Conservation (phyloP, 2,888 invertebrate genomes). For the Cetonia aurata region DNA sequence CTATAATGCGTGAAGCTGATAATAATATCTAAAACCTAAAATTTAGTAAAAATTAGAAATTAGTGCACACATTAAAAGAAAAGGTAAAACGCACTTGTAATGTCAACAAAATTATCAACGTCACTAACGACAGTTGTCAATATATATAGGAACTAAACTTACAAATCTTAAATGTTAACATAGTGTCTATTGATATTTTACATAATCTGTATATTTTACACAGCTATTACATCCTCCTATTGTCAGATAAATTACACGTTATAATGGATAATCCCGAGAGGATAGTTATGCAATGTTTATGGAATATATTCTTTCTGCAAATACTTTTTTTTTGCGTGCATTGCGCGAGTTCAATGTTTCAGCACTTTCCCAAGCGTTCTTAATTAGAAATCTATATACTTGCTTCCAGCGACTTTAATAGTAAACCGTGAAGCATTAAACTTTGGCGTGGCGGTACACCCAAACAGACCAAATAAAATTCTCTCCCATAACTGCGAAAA, state of each 20-base stretch:
- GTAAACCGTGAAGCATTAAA: conserved; percentile 1
- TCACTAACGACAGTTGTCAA: too few species aligned
- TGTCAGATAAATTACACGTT: conserved; percentile 5
- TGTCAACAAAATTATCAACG: too few species aligned
- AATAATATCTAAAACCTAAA: too few species aligned
- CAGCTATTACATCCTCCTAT: too few species aligned
- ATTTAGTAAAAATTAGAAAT: too few species aligned
- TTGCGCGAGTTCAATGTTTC: conserved; percentile 28
- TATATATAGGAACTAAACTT: too few species aligned
- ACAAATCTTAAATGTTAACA: too few species aligned
- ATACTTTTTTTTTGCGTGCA: conserved; percentile 10
- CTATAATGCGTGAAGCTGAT: too few species aligned
- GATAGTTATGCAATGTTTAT: conserved; percentile 18
- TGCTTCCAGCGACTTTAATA: not conserved
- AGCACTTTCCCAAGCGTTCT: conserved; percentile 18
- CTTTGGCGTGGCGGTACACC: not conserved
- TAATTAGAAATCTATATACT: conserved; percentile 32
- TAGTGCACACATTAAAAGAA: too few species aligned
- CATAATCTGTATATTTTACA: too few species aligned
- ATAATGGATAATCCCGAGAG: not conserved
- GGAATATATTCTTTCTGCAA: conserved; percentile 5
- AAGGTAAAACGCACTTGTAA: too few species aligned
- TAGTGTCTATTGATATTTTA: too few species aligned
- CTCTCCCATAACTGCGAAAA: conserved; percentile 1
- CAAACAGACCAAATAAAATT: conserved; percentile 13